Evolutionary conservation across 2,797 vertebrate species (phyloP).

Genomic region (Labroides dimidiatus): DNA sequence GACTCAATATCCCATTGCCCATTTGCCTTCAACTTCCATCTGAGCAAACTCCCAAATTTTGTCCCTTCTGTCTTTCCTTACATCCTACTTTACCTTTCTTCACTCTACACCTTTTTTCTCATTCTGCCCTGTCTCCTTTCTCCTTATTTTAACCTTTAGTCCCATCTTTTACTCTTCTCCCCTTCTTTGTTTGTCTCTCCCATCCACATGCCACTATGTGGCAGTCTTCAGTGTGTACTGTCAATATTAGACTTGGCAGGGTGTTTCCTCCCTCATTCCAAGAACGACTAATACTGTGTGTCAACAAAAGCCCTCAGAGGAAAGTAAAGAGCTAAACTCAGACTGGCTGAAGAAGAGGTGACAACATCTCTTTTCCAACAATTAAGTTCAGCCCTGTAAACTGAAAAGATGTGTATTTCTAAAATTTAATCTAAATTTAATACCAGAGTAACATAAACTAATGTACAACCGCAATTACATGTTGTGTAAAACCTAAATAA

Average conservation of each 20-base stretch:
- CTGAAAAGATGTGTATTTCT: too few relatives aligned
- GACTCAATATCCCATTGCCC: neutral
- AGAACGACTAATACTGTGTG: constrained; percentile 48
- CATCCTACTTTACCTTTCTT: neutral
- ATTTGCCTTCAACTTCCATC: neutral
- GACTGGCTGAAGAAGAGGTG: constrained; percentile 28
- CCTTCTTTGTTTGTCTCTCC: neutral
- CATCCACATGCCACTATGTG: constrained; percentile 56
- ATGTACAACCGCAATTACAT: too few relatives aligned
- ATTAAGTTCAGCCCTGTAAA: too few relatives aligned
- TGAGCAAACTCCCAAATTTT: neutral
- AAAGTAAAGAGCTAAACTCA: constrained; percentile 17
- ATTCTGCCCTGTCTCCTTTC: neutral
- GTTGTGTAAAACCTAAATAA: too few relatives aligned
- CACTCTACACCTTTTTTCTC: constrained; percentile 2
- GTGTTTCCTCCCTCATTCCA: constrained; percentile 44
- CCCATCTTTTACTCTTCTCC: constrained; percentile 3
- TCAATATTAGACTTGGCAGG: constrained; percentile 79
- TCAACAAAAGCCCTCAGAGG: constrained; percentile 51
- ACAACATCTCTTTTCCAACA: neutral
- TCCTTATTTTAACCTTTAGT: constrained; percentile 1
- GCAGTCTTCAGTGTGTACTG: constrained; percentile 49
- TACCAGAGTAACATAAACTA: too few relatives aligned
- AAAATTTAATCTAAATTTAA: too few relatives aligned
- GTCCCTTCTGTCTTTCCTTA: neutral